Evolutionary conservation across 2,888 invertebrate species (phyloP).

Genomic region (Plagiodera versicolora): DNA sequence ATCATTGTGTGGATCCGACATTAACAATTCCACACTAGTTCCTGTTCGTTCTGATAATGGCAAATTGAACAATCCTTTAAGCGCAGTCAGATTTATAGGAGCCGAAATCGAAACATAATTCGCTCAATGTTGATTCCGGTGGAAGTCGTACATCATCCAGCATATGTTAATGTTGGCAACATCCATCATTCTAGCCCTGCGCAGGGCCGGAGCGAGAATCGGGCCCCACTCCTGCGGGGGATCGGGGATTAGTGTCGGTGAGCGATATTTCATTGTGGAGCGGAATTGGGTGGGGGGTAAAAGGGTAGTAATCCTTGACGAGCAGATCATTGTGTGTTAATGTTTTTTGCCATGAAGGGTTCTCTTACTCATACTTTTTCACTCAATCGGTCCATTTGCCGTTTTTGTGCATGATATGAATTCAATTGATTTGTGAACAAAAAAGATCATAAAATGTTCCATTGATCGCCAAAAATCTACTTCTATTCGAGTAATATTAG

Average conservation of each 20-base stretch:
- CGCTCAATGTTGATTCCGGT: constrained; percentile 52
- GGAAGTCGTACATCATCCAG: constrained; percentile 54
- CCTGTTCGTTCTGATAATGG: constrained; percentile 38
- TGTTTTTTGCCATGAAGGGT: constrained; percentile 1
- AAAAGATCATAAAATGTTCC: no score
- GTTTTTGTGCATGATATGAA: no score
- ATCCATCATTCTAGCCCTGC: constrained; percentile 50
- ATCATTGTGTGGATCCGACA: no score
- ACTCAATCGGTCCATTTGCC: no score
- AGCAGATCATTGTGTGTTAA: constrained; percentile 31
- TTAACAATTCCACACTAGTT: constrained; percentile 8
- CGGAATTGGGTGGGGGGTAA: constrained; percentile 44
- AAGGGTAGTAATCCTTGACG: constrained; percentile 32
- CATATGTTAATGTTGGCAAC: constrained; percentile 54
- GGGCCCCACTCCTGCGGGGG: constrained; percentile 20
- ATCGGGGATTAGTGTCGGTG: constrained; percentile 37
- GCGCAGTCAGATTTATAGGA: constrained; percentile 42
- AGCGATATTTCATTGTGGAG: constrained; percentile 51
- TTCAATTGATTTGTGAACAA: no score
- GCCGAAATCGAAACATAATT: constrained; percentile 46
- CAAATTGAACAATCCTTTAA: constrained; percentile 46
- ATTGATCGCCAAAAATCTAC: no score
- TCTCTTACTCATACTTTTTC: no score
- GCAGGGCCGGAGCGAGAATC: constrained; percentile 35
- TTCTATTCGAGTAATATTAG: no score